phyloP scores from a whole-genome alignment of 2,888 invertebrate genomes.

The Cyaniris semiargus region DNA sequence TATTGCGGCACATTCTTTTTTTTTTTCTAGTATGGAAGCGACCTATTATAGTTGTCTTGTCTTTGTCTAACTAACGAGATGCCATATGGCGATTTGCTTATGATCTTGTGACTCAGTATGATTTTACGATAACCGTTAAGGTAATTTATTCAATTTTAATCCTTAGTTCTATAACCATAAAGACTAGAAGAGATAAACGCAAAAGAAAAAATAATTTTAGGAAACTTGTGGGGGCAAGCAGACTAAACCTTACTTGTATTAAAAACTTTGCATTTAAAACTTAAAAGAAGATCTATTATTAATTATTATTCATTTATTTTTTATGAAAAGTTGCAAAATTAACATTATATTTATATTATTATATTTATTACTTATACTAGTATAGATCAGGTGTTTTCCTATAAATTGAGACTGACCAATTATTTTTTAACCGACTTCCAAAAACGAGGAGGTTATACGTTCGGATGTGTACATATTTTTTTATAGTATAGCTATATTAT shows the following conservation, averaged over 20 bases:
- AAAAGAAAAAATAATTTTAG: not conserved
- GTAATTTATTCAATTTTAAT: slow-evolving; percentile 46
- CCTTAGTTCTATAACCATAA: slow-evolving; percentile 22
- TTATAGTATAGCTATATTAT: too few relatives aligned
- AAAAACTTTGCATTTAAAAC: too few relatives aligned
- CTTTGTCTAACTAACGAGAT: slow-evolving; percentile 58
- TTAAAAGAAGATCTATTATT: too few relatives aligned
- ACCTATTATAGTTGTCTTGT: slow-evolving; percentile 48
- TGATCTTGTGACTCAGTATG: slow-evolving; percentile 54
- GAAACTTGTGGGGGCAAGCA: not conserved
- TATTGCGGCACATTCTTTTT: not conserved
- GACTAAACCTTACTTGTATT: not conserved
- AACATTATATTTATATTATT: too few relatives aligned
- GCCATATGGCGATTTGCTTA: slow-evolving; percentile 62
- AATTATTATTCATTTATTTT: too few relatives aligned
- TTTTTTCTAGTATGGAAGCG: slow-evolving; percentile 46
- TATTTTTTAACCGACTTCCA: too few relatives aligned
- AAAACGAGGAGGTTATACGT: too few relatives aligned
- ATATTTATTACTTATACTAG: too few relatives aligned
- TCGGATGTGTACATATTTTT: too few relatives aligned
- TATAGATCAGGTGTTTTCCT: too few relatives aligned
- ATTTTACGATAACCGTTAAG: slow-evolving; percentile 40
- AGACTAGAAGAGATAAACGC: not conserved
- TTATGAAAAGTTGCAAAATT: too few relatives aligned
- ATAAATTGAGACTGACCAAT: too few relatives aligned